Percentiles rank a stretch among this genome's conserved stretches.
These are phyloP conservation scores for Leptinotarsa undecemlineata DNA, from an alignment of 1,140 invertebrate genomes.

Conservation along the genomic window DNA sequence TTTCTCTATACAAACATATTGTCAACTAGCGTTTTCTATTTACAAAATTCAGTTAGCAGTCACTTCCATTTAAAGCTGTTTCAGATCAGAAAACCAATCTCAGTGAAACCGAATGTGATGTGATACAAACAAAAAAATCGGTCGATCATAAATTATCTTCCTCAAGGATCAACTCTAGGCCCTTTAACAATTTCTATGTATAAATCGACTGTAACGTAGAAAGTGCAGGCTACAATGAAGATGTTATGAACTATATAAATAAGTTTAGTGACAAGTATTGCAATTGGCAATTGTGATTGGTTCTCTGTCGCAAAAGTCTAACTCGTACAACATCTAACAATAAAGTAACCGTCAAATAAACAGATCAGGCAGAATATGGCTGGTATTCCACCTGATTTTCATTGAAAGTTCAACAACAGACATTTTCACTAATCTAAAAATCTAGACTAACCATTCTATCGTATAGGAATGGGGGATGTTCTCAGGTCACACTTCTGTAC, in stretches of 20 bases:
- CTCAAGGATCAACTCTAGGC: background rate
- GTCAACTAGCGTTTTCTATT: background rate
- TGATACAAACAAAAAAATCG: too few relatives aligned
- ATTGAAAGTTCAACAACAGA: constrained; percentile 9
- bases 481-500: constrained; percentile 57
- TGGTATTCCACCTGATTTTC: constrained; percentile 27
- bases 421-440: background rate
- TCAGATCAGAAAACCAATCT: background rate
- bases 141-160: background rate
- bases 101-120: too few relatives aligned
- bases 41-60: background rate
- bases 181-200: background rate
- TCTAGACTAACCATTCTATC: constrained; percentile 54
- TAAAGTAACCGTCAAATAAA: constrained; percentile 26
- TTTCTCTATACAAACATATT: constrained; percentile 18
- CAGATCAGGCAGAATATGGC: constrained; percentile 32
- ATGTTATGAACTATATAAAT: too few relatives aligned
- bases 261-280: too few relatives aligned
- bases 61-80: background rate
- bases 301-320: background rate
- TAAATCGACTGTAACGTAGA: too few relatives aligned
- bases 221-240: too few relatives aligned
- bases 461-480: constrained; percentile 46
- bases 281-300: background rate
- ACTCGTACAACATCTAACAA: constrained; percentile 26